phyloP scores from a whole-genome alignment of 35 echinoderm and acorn worm species.

The Strongylocentrotus purpuratus region DNA sequence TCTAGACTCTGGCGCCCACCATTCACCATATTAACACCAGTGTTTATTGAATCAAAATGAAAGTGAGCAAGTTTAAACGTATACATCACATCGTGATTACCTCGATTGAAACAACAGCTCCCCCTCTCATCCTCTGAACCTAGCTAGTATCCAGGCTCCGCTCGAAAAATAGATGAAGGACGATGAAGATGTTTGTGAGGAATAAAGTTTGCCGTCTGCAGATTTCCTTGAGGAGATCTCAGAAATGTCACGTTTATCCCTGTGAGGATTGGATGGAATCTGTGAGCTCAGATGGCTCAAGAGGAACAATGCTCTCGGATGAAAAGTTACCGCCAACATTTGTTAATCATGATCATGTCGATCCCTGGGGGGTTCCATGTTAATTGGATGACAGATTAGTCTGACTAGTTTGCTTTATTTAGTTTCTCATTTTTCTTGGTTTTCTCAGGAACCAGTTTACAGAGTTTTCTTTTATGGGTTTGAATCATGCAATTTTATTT shows the following conservation, averaged over 20 bases:
- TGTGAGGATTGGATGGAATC: background rate
- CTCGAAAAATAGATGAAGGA: background rate
- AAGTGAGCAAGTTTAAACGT: background rate
- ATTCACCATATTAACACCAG: background rate
- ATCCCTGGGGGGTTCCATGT: background rate
- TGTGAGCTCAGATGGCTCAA: background rate
- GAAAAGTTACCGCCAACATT: background rate
- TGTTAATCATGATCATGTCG: background rate
- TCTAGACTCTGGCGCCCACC: background rate
- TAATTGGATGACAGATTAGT: conserved; percentile 4
- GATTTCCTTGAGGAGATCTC: background rate
- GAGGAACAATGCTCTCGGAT: background rate
- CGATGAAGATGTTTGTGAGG: conserved; percentile 16
- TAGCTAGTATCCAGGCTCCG: background rate
- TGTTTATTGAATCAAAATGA: background rate
- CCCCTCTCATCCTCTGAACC: background rate
- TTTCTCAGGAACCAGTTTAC: too few species aligned
- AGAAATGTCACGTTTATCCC: background rate
- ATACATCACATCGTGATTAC: background rate
- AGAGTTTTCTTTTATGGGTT: background rate
- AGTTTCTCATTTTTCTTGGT: background rate
- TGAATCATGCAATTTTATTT: background rate
- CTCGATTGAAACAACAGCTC: background rate
- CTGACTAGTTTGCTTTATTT: background rate
- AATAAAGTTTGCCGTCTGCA: background rate